These are phyloP conservation scores for Trachelus iudaicus DNA, from an alignment of 2,888 invertebrate genomes.

Conservation along the genomic window DNA sequence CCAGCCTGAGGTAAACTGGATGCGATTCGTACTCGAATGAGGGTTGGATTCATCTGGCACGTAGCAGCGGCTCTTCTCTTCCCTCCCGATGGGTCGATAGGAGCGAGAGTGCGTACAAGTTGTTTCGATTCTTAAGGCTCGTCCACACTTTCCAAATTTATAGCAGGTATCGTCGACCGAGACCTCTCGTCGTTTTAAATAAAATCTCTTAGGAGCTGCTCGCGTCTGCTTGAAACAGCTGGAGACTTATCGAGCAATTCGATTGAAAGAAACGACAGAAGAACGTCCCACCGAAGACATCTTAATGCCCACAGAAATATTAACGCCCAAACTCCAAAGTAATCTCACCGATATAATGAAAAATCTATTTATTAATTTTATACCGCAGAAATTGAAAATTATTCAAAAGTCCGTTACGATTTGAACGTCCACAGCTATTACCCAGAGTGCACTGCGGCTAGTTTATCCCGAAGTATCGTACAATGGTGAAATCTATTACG, in stretches of 20 bases:
- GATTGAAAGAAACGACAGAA: background rate
- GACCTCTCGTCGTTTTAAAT: background rate
- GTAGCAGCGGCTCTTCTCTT: constrained; percentile 31
- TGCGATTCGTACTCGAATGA: constrained; percentile 26
- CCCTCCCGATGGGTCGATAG: constrained; percentile 53
- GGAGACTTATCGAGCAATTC: background rate
- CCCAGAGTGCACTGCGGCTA: background rate
- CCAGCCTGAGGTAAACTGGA: background rate
- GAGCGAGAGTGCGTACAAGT: constrained; percentile 59
- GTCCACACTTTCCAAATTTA: constrained; percentile 7
- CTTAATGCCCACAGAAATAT: background rate
- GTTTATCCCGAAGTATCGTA: background rate
- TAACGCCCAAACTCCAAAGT: background rate
- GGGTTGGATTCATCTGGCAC: constrained; percentile 39
- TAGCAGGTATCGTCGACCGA: background rate
- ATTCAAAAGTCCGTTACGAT: background rate
- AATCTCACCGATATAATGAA: background rate
- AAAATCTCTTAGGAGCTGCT: background rate
- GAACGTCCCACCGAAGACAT: background rate
- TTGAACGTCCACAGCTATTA: background rate
- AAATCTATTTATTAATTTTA: no score
- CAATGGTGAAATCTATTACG: background rate
- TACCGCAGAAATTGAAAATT: background rate
- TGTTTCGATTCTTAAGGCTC: constrained; percentile 27
- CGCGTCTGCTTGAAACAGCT: background rate